These are phyloP conservation scores for Liodrosophila aerea DNA, from an alignment of 2,888 invertebrate species.

Conservation along the genomic window DNA sequence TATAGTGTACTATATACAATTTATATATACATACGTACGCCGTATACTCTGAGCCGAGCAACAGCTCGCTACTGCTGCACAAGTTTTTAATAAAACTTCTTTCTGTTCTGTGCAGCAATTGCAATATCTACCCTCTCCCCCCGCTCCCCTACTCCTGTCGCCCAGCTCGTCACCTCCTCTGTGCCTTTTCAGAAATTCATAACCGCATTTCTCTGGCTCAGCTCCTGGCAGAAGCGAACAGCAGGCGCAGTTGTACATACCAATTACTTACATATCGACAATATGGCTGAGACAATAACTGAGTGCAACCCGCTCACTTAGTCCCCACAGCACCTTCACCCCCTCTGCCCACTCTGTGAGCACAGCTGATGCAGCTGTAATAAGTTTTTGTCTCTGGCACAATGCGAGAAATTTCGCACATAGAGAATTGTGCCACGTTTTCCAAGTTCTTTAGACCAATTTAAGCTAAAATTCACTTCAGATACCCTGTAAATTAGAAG, in stretches of 20 bases:
- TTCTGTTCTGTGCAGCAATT: conserved; percentile 38
- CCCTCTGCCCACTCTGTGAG: background rate
- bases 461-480: conserved; percentile 57
- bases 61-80: conserved; percentile 51
- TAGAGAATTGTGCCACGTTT: conserved; percentile 32
- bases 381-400: conserved; percentile 62
- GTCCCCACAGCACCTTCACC: background rate
- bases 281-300: conserved; percentile 61
- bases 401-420: conserved; percentile 28
- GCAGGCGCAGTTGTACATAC: conserved; percentile 71
- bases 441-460: conserved; percentile 48
- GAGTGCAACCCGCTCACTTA: conserved; percentile 14
- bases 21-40: background rate
- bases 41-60: conserved; percentile 24
- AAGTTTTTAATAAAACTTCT: conserved; percentile 69
- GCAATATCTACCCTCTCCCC: conserved; percentile 15
- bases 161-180: no score
- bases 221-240: conserved; percentile 39
- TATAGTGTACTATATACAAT: conserved; percentile 15
- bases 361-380: conserved; percentile 58
- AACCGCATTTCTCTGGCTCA: conserved; percentile 60
- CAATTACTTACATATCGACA: conserved; percentile 74
- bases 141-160: background rate
- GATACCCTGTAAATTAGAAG: conserved; percentile 7
- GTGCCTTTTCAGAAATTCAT: conserved; percentile 65